Base-by-base conservation (phyloP, 1,140 invertebrate genomes). In the Cyclina sinensis region DNA sequence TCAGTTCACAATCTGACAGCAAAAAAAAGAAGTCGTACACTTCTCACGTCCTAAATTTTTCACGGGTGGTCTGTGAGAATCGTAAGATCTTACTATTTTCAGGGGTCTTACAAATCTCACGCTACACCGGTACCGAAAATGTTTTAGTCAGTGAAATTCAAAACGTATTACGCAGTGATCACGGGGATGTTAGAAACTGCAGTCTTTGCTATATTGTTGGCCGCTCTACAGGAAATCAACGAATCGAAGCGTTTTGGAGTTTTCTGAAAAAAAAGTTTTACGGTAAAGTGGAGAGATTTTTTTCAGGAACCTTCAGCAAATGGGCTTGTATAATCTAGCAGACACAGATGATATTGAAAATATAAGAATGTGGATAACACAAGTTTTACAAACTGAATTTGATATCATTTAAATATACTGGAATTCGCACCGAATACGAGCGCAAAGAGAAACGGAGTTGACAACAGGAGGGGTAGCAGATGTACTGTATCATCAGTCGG, bases 241-340 rank as follows among this genome's bases (percentile, higher is more conserved):
- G 57, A 4, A 62, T 62, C 27, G 57, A 62, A 27, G 21, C 57
- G 14, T 62, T 62, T 62, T 73, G 68, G 68, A 73, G 68, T 35
- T 35, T 73, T 46, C 68, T 73, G 1, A 73, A 73, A 37, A 35
- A n/a, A n/a, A 27, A 73, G 37, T 21, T 73, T 73, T 37, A 21
- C 12, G 68, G 18, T 27, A n/a, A 73, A 37, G 5, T 21, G 68
- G 27, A 27, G 27, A 73, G 39, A 37, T 18, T 1, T 37, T 18
- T 73, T 37, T 30, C 37, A 46, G 32, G 43, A 43, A n/a, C 14
- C 43, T 43, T 14, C 5, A 43, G 14, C 43, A 43, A 43, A 43
- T 43, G 14, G 43, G 43, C 14, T 43, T 43, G 14, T 43, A 7
- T 14, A 43, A 7, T 43, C 37, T 16, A n/a, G 11, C 9, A 27